Evolutionary conservation across 2,113 vertebrate species (phyloP), one percentile per base, ranked within the genome.

Genomic region (Catharus fuscescens): DNA sequence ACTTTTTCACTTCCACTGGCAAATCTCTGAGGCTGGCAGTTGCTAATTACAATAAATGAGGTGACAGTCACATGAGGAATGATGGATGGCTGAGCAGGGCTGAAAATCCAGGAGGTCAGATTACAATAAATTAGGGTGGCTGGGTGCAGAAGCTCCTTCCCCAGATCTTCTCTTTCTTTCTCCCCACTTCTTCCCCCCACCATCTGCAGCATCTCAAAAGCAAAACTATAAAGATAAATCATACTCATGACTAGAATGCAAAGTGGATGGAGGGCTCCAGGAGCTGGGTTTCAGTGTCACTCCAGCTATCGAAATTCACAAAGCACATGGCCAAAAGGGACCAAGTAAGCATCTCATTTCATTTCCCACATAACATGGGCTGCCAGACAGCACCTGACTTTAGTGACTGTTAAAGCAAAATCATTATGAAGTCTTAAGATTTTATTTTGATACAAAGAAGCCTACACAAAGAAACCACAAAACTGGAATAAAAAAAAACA

Each of bases 21-120:
- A 93, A 67, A 74, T 83, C 47, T 83, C 80, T 53, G 74, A 53
- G 80, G 45, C 59, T 82, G 47, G 66, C 59, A 80, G 59, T 44
- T 90, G 70, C 62, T 95, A 93, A 92, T 93, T 94, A 92, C 61
- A 65, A 77, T 57, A 73, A 86, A 44, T 0, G 12, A 88, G 32
- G 59, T 77, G 78, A 88, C 70, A 86, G 90, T 80, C 93, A 87
- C 52, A 54, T 70, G 85, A 80, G 31, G 18, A 74, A 23, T 14
- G 40, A 60, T 48, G 59, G 47, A 54, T 31, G 38, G 56, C 48
- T 83, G 32, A 90, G 64, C 0, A 0, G 6, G 52, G 21, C 45
- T 92, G 85, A 88, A 94, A 86, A 94, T 36, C 44, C 71, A 83
- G 17, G 80, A 77, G 57, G 88, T 86, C 67, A 67, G 64, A 73